Evolutionary conservation across 2,113 vertebrate genomes (phyloP).

Genomic region (Percopsis transmontana): DNA sequence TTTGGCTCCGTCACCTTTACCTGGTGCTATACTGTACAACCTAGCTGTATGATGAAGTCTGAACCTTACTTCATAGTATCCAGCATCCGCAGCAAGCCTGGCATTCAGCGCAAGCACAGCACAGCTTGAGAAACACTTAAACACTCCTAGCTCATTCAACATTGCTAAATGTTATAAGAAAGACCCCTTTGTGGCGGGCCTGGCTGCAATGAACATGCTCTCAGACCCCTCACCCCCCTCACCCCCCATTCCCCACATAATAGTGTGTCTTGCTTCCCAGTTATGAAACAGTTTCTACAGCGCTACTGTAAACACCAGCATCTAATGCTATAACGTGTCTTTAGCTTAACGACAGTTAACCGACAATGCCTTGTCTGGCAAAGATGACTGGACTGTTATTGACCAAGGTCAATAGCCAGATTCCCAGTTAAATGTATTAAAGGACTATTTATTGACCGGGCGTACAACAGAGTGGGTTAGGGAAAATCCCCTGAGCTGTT

Average conservation of each 20-base stretch:
- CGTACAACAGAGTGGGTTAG: slow-evolving; percentile 1
- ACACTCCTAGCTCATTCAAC: slow-evolving; percentile 1
- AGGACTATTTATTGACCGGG: slow-evolving; percentile 11
- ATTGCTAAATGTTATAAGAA: slow-evolving; percentile 60
- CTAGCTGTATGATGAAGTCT: neutral
- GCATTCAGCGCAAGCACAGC: neutral
- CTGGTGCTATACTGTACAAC: neutral
- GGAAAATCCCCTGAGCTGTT: too few species aligned
- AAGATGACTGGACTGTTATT: neutral
- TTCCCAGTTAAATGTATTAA: slow-evolving; percentile 16
- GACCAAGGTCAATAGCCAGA: neutral
- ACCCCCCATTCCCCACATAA: slow-evolving; percentile 33
- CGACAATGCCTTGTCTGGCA: neutral
- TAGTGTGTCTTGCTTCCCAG: slow-evolving; percentile 39
- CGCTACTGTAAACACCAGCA: slow-evolving; percentile 35
- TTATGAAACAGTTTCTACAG: slow-evolving; percentile 50
- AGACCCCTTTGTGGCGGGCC: slow-evolving; percentile 63
- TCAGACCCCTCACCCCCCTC: slow-evolving; percentile 15
- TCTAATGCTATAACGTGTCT: neutral
- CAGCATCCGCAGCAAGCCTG: neutral
- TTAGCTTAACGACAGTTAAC: slow-evolving; percentile 11
- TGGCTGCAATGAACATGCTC: slow-evolving; percentile 51
- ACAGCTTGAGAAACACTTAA: slow-evolving; percentile 17
- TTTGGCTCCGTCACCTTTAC: neutral
- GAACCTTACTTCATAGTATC: neutral